Evolutionary conservation across 2,888 invertebrate species (phyloP).

Genomic region (Catocala fraxini): DNA sequence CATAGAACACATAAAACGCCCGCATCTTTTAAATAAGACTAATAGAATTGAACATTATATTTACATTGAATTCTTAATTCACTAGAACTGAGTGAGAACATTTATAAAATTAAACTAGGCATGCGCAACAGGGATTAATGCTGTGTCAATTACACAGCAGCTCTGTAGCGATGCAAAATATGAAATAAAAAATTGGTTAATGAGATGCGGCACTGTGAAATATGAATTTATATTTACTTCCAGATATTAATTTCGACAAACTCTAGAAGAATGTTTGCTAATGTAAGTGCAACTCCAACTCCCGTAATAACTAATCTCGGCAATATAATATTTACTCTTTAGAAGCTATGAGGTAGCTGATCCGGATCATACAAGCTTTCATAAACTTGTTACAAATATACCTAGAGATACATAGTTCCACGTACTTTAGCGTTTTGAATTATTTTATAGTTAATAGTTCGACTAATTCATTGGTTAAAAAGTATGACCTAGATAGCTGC

Average conservation of each 20-base stretch:
- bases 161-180: slow-evolving; percentile 51
- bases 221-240: slow-evolving; percentile 33
- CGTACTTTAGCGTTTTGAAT: too few species aligned
- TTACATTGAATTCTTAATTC: background rate
- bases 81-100: slow-evolving; percentile 11
- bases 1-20: too few species aligned
- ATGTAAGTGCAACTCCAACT: background rate
- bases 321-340: background rate
- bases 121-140: slow-evolving; percentile 66
- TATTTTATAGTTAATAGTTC: too few species aligned
- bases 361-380: too few species aligned
- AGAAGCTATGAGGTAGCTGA: background rate
- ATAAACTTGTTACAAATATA: too few species aligned
- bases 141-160: slow-evolving; percentile 64
- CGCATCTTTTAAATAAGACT: too few species aligned
- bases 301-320: background rate
- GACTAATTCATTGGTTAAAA: too few species aligned
- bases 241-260: slow-evolving; percentile 25
- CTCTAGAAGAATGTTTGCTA: slow-evolving; percentile 4
- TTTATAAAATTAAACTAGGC: slow-evolving; percentile 55
- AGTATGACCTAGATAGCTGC: too few species aligned
- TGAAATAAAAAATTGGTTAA: slow-evolving; percentile 58
- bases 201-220: slow-evolving; percentile 46
- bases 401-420: too few species aligned
- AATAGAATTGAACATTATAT: background rate